These are phyloP conservation scores for Eira barbara DNA, from an alignment of 2,113 vertebrate genomes.

Conservation along the genomic window DNA sequence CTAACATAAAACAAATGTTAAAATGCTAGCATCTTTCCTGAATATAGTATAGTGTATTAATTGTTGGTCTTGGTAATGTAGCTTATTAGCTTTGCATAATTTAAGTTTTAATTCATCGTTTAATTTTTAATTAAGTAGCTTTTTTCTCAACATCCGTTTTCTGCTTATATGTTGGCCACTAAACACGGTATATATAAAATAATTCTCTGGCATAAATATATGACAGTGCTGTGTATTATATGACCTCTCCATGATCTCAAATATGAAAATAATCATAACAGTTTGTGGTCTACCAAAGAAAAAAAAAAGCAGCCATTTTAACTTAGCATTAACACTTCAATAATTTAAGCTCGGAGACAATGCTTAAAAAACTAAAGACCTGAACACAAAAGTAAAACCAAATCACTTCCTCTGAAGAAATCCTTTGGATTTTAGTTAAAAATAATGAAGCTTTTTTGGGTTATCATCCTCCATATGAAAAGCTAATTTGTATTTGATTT, in stretches of 20 bases:
- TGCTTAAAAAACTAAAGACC: conserved; percentile 56
- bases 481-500: conserved; percentile 39
- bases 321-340: conserved; percentile 78
- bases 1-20: conserved; percentile 78
- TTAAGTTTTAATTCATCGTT: conserved; percentile 87
- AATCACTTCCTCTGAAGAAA: conserved; percentile 11
- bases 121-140: conserved; percentile 88
- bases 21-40: conserved; percentile 76
- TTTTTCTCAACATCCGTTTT: conserved; percentile 81
- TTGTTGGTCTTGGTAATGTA: conserved; percentile 82
- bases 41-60: conserved; percentile 80
- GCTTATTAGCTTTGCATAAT: conserved; percentile 89
- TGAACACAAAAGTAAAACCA: conserved; percentile 42
- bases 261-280: conserved; percentile 71
- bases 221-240: conserved; percentile 55
- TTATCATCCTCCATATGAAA: conserved; percentile 40
- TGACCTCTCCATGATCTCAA: conserved; percentile 74
- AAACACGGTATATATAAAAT: conserved; percentile 73
- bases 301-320: conserved; percentile 73
- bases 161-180: conserved; percentile 76
- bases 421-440: conserved; percentile 14
- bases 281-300: conserved; percentile 46
- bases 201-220: conserved; percentile 62
- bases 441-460: not conserved
- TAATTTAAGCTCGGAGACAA: conserved; percentile 78